Percentiles rank a stretch among this genome's conserved stretches.
Conservation (phyloP, 2,113 vertebrate genomes). For the Protobothrops mucrosquamatus region DNA sequence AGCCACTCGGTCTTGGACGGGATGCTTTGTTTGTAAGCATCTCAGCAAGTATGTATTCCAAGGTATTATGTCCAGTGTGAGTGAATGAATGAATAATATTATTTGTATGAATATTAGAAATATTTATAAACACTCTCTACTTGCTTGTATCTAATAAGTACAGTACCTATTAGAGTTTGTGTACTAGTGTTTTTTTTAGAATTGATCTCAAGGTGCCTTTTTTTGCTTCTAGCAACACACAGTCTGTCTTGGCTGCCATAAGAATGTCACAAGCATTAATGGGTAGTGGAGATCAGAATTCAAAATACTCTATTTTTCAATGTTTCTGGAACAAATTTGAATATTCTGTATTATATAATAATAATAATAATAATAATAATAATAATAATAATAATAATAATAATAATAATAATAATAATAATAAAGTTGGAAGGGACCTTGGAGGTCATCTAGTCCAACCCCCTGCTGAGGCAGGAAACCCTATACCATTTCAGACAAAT, state of each 20-base stretch:
- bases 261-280: neutral
- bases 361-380: too few relatives aligned
- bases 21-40: neutral
- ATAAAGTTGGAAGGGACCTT: too few relatives aligned
- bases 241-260: neutral
- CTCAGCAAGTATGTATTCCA: neutral
- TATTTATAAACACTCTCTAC: neutral
- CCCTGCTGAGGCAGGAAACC: too few relatives aligned
- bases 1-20: too few relatives aligned
- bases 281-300: neutral
- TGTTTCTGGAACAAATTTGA: neutral
- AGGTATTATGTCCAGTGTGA: neutral
- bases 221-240: neutral
- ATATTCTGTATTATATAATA: neutral
- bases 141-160: neutral
- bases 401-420: too few relatives aligned
- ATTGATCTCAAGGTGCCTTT: neutral
- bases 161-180: neutral
- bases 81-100: neutral
- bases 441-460: too few relatives aligned
- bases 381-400: too few relatives aligned
- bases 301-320: neutral
- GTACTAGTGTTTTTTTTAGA: neutral
- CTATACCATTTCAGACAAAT: too few relatives aligned
- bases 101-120: neutral